These are phyloP conservation scores for Bombus turneri DNA, from an alignment of 1,140 invertebrate species.

Conservation along the genomic window DNA sequence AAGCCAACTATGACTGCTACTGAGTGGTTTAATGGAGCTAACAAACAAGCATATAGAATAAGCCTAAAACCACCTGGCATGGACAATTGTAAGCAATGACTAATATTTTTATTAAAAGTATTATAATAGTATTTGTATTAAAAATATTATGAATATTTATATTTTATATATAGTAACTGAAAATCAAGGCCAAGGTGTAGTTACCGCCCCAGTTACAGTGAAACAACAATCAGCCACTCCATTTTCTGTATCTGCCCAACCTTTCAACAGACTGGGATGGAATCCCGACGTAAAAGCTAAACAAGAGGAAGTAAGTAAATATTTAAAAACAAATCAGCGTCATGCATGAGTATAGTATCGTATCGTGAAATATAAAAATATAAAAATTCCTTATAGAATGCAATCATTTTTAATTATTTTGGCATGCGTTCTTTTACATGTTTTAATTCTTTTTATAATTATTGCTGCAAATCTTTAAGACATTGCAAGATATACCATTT, in stretches of 20 bases:
- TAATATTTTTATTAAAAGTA: slow-evolving; percentile 7
- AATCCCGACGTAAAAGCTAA: slow-evolving; percentile 84
- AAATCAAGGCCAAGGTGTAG: slow-evolving; percentile 81
- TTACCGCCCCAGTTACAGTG: slow-evolving; percentile 71
- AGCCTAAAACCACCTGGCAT: slow-evolving; percentile 94
- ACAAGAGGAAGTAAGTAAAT: slow-evolving; percentile 84
- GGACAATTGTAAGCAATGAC: slow-evolving; percentile 88
- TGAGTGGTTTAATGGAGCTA: slow-evolving; percentile 90
- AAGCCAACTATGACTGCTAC: slow-evolving; percentile 87
- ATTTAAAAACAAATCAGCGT: slow-evolving; percentile 34
- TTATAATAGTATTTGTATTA: slow-evolving; percentile 32
- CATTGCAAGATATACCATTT: background rate
- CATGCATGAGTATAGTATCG: slow-evolving; percentile 6
- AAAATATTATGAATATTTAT: slow-evolving; percentile 46
- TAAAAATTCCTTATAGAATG: background rate
- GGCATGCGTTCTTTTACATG: background rate
- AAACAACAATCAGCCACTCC: slow-evolving; percentile 71
- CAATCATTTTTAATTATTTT: slow-evolving; percentile 4
- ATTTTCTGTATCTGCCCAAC: slow-evolving; percentile 78
- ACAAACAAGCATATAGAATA: slow-evolving; percentile 85
- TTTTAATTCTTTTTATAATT: background rate
- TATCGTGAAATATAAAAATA: slow-evolving; percentile 28
- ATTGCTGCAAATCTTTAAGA: background rate
- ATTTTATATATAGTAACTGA: slow-evolving; percentile 81
- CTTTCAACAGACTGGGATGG: slow-evolving; percentile 83